Conservation (phyloP, 2,888 invertebrate genomes). For the Cosmia trapezina region DNA sequence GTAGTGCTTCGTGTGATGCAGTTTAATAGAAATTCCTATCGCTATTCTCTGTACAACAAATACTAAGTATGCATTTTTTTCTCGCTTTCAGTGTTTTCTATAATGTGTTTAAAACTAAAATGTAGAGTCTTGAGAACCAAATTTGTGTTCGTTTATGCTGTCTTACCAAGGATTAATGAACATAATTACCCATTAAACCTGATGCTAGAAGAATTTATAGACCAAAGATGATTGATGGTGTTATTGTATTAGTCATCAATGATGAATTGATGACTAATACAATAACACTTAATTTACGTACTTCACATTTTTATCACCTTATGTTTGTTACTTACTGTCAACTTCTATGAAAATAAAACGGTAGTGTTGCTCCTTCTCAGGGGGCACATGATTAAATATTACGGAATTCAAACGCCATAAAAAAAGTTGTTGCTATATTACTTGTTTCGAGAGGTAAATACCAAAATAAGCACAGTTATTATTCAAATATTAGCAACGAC, state of each 20-base stretch:
- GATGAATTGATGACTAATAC: background rate
- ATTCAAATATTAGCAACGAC: background rate
- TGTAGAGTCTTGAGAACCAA: background rate
- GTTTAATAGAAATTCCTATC: constrained; percentile 1
- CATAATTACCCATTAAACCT: background rate
- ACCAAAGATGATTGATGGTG: too few species aligned
- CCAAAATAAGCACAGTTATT: background rate
- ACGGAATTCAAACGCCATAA: background rate
- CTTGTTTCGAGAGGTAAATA: background rate
- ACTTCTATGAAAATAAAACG: too few species aligned
- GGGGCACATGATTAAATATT: background rate
- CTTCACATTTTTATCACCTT: background rate
- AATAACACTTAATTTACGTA: background rate
- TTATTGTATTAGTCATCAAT: too few species aligned
- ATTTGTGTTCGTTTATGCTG: background rate
- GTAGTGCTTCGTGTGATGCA: constrained; percentile 14
- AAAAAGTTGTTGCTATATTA: background rate
- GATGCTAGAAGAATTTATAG: background rate
- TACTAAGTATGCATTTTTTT: background rate
- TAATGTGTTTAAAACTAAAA: background rate
- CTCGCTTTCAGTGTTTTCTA: background rate
- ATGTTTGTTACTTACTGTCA: too few species aligned
- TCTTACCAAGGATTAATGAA: background rate
- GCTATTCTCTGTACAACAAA: background rate
- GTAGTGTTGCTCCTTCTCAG: background rate